These are phyloP conservation scores for Troides helena DNA, from an alignment of 2,888 invertebrate species.

Conservation along the genomic window DNA sequence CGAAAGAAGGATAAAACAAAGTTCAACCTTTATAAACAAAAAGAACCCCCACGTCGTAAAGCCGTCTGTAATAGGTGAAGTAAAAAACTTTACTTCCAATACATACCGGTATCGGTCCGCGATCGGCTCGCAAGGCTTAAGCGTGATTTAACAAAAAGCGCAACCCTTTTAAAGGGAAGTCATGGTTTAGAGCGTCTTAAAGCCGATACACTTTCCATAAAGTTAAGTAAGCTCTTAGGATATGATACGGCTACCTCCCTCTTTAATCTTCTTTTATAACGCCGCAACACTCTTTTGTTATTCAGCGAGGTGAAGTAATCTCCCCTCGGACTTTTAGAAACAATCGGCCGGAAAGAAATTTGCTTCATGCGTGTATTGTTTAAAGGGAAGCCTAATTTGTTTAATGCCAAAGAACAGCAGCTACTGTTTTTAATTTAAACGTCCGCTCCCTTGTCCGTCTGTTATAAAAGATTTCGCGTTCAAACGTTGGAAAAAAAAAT, in stretches of 20 bases:
- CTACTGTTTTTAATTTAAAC: constrained; percentile 40
- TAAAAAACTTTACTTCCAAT: constrained; percentile 60
- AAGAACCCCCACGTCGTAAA: constrained; percentile 72
- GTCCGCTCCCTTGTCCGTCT: constrained; percentile 19
- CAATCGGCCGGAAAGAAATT: constrained; percentile 64
- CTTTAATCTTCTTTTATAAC: constrained; percentile 71
- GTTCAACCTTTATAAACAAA: constrained; percentile 51
- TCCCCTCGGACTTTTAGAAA: constrained; percentile 62
- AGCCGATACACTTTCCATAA: constrained; percentile 73
- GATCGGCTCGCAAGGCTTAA: constrained; percentile 61
- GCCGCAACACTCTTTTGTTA: constrained; percentile 72
- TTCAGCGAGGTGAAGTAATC: constrained; percentile 65
- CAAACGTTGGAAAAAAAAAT: background rate
- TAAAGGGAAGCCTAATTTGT: constrained; percentile 56
- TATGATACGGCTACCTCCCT: constrained; percentile 74
- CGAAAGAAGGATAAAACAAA: constrained; percentile 64
- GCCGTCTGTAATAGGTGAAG: constrained; percentile 52
- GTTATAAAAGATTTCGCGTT: constrained; percentile 17
- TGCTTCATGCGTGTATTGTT: constrained; percentile 53
- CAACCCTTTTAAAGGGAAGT: constrained; percentile 76
- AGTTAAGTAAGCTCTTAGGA: constrained; percentile 74
- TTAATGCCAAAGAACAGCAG: constrained; percentile 47
- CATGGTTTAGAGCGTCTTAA: constrained; percentile 70
- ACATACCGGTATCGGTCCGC: constrained; percentile 57
- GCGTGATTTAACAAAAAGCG: constrained; percentile 74